Percentiles rank a stretch among this genome's conserved stretches.
These are phyloP conservation scores for Trichechus manatus DNA, from an alignment of 2,113 vertebrate species.

Conservation along the genomic window DNA sequence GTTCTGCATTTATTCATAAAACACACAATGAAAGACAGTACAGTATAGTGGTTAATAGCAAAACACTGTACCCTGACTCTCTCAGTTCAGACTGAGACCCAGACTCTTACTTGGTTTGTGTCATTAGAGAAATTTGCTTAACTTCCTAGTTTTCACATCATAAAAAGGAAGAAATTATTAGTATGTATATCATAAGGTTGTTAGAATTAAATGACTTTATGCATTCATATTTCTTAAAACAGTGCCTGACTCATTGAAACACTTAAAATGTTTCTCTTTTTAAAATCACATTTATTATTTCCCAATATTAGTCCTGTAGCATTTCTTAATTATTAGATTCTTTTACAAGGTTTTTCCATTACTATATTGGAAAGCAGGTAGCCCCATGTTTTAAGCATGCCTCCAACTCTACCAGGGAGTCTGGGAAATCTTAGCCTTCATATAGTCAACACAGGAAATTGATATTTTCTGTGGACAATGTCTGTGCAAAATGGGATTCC, in stretches of 20 bases:
- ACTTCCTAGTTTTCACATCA: not conserved
- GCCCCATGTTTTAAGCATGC: too few species aligned
- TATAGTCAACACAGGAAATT: not conserved
- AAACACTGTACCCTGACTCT: not conserved
- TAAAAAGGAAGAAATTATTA: not conserved
- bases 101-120: not conserved
- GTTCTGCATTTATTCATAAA: not conserved
- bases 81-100: not conserved
- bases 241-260: not conserved
- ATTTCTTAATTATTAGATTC: not conserved
- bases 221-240: not conserved
- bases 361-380: not conserved
- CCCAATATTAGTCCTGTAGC: not conserved
- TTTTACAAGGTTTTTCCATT: not conserved
- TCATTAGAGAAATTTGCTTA: not conserved
- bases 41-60: not conserved
- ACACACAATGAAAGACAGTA: not conserved
- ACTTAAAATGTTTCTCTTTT: not conserved
- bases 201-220: constrained; percentile 1
- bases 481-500: not conserved
- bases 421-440: not conserved
- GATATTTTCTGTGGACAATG: not conserved
- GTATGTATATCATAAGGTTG: not conserved
- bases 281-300: not conserved
- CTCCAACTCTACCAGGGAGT: not conserved